Conservation (phyloP, 1,140 invertebrate genomes). For the Cotesia vestalis region DNA sequence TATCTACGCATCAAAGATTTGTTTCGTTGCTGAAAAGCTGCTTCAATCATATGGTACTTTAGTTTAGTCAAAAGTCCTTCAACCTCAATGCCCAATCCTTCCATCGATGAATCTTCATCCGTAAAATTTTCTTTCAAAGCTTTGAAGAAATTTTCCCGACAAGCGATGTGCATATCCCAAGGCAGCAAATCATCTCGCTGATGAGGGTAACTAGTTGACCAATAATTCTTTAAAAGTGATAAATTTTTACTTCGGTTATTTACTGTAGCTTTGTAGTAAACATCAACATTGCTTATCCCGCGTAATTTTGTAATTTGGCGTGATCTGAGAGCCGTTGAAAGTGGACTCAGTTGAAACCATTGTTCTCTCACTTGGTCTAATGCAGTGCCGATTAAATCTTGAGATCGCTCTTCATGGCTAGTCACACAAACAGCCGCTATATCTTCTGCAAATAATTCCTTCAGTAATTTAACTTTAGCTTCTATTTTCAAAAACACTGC, state of each 20-base stretch:
- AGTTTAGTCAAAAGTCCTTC: conserved; percentile 34
- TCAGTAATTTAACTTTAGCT: conserved; percentile 47
- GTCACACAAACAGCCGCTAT: conserved; percentile 56
- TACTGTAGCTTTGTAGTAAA: conserved; percentile 40
- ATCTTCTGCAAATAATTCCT: conserved; percentile 61
- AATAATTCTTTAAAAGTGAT: conserved; percentile 44
- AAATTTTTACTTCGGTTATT: conserved; percentile 25
- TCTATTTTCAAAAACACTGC: neutral
- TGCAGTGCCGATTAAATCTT: conserved; percentile 51
- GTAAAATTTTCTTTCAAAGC: conserved; percentile 6
- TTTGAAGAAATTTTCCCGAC: conserved; percentile 46
- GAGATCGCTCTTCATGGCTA: conserved; percentile 40
- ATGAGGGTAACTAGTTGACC: conserved; percentile 49
- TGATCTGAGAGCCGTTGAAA: conserved; percentile 56
- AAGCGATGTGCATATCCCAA: conserved; percentile 54
- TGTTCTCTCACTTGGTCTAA: conserved; percentile 54
- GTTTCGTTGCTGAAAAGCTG: conserved; percentile 59
- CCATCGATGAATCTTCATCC: neutral
- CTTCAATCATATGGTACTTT: conserved; percentile 54
- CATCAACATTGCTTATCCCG: conserved; percentile 58
- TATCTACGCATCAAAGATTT: conserved; percentile 58
- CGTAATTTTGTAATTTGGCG: conserved; percentile 59
- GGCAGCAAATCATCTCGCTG: conserved; percentile 45
- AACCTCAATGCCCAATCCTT: conserved; percentile 19
- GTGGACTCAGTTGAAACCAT: conserved; percentile 63